Conservation (phyloP, 2,113 vertebrate species). For the Mionectes macconnelli region DNA sequence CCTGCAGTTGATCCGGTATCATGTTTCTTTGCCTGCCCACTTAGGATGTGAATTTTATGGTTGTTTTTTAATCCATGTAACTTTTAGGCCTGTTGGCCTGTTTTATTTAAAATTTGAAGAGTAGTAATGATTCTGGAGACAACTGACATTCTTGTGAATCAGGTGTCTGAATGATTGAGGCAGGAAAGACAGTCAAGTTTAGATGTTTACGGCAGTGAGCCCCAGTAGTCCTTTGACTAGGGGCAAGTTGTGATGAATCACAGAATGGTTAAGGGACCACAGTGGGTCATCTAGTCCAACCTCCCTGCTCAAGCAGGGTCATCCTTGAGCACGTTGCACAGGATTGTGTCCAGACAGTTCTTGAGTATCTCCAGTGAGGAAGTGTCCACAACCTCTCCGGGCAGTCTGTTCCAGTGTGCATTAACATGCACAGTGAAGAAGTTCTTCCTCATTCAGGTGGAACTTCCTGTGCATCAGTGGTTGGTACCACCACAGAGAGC, state of each 20-base stretch:
- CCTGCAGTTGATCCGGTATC: background rate
- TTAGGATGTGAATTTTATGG: background rate
- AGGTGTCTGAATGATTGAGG: background rate
- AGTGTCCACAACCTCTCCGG: background rate
- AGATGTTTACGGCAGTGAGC: background rate
- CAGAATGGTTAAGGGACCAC: background rate
- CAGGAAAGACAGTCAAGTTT: background rate
- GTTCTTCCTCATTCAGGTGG: background rate
- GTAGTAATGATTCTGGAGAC: background rate
- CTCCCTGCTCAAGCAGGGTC: background rate
- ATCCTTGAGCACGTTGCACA: background rate
- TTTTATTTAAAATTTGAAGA: background rate
- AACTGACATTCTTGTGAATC: background rate
- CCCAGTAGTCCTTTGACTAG: background rate
- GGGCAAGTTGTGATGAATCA: background rate
- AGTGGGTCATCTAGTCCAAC: background rate
- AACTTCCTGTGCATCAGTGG: background rate
- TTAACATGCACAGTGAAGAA: background rate
- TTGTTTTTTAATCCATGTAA: background rate
- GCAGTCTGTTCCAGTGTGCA: background rate
- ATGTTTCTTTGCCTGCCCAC: background rate
- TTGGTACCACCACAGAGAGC: background rate
- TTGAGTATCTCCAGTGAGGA: background rate
- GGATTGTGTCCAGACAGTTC: background rate
- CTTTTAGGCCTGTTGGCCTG: background rate